These are phyloP conservation scores for Hemithea aestivaria DNA, from an alignment of 2,888 invertebrate species.

Conservation along the genomic window DNA sequence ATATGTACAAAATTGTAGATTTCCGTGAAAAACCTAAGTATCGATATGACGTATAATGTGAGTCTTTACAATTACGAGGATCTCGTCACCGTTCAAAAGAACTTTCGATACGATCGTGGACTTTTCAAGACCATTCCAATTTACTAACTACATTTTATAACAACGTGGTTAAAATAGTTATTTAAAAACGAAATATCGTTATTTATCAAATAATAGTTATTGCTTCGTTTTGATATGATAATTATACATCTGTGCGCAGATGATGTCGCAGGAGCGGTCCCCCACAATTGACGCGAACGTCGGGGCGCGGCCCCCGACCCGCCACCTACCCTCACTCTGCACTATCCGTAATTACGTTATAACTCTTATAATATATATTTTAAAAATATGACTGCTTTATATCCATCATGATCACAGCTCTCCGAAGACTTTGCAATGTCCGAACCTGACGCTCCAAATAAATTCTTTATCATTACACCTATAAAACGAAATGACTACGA, in stretches of 20 bases:
- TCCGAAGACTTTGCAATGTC: conserved; percentile 76
- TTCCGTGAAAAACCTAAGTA: conserved; percentile 46
- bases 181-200: conserved; percentile 68
- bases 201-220: conserved; percentile 76
- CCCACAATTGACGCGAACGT: conserved; percentile 8
- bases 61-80: conserved; percentile 53
- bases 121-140: conserved; percentile 71
- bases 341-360: conserved; percentile 67
- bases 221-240: conserved; percentile 76
- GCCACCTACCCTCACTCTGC: conserved; percentile 45
- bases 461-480: conserved; percentile 77
- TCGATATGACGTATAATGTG: conserved; percentile 67
- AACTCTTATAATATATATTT: conserved; percentile 75
- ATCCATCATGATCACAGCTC: conserved; percentile 78
- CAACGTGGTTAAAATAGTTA: conserved; percentile 76
- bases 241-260: conserved; percentile 52
- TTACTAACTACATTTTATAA: conserved; percentile 75
- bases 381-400: conserved; percentile 79
- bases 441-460: conserved; percentile 75
- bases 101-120: conserved; percentile 72
- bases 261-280: conserved; percentile 25
- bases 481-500: conserved; percentile 78
- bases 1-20: conserved; percentile 42
- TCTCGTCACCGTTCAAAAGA: conserved; percentile 72
- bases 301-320: conserved; percentile 11